Base-by-base conservation (phyloP, 2,113 vertebrate species). In the Crocuta crocuta region DNA sequence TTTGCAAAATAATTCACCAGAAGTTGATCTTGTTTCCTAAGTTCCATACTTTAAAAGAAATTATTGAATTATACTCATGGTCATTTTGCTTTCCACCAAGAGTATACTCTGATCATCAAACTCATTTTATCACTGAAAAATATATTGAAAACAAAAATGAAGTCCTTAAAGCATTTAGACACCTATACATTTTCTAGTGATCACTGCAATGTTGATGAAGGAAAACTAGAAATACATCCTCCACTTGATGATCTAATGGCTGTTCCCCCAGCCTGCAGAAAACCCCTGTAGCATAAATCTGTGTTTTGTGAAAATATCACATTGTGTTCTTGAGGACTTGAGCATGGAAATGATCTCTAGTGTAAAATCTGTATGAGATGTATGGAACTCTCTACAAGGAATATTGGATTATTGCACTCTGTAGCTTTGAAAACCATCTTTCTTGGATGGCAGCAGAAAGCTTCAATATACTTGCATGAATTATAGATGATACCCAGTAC, bases 381-480 rank as follows among this genome's bases (percentile, higher is more conserved):
- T 98, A 98, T 97, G 98, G 97, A 98, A 99, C 98, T 97, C 98
- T 98, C 97, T 99, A 99, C 98, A 98, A 99, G 99, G 98, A 98
- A 98, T 99, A 99, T 99, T 98, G 97, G 93, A 98, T 98, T 98
- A 99, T 99, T 98, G 98, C 81, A 98, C 99, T 98, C 98, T 96
- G 95, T 97, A 98, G 98, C 98, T 99, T 98, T 98, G 98, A 97
- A 97, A 98, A 97, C 95, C 91, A 97, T 99, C 97, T 98, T 98
- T 98, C 98, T 98, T 98, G 97, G 97, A 98, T 96, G 97, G 96
- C 98, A 98, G 97, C 97, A 98, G 98, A 98, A 98, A 98, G 98
- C 98, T 99, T 99, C 98, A 99, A 99, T 99, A 99, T 99, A 97
- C 96, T 98, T 96, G 97, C 98, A 99, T 99, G 98, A 99, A 99